Percentiles rank a stretch among this genome's conserved stretches.
These are phyloP conservation scores for Ellobius talpinus DNA, from an alignment of 2,113 vertebrate species.

Conservation along the genomic window DNA sequence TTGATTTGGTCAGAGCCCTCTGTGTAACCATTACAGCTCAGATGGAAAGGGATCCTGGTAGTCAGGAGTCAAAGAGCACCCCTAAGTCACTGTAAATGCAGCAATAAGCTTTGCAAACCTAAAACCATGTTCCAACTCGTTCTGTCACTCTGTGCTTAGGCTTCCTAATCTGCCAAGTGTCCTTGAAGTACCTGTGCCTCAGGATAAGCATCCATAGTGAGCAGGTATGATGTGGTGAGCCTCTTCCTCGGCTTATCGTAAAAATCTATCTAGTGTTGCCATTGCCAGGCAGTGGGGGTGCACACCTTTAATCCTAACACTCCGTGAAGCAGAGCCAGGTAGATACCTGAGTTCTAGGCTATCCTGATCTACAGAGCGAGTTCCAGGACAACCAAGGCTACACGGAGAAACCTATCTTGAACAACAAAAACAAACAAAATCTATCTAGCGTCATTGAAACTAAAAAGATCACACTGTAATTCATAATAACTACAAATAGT, in stretches of 20 bases:
- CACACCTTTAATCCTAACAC: not conserved
- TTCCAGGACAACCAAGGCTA: not conserved
- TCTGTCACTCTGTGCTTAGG: not conserved
- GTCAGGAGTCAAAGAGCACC: no score
- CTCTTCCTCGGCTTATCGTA: not conserved
- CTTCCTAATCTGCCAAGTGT: conserved; percentile 36
- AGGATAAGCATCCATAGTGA: not conserved
- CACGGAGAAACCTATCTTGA: not conserved
- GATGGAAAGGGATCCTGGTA: no score
- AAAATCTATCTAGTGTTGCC: not conserved
- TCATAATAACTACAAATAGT: not conserved
- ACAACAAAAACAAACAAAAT: not conserved
- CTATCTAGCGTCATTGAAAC: not conserved
- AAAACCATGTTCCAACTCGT: rapidly evolving
- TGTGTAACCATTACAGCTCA: no score
- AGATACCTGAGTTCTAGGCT: not conserved
- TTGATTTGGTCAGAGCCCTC: not conserved
- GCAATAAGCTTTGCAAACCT: not conserved
- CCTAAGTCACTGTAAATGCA: no score
- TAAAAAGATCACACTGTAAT: not conserved
- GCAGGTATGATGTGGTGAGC: not conserved
- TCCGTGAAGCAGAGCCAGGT: not conserved
- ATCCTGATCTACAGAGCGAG: not conserved
- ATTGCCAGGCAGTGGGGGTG: not conserved
- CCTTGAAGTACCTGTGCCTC: not conserved